phyloP scores from a whole-genome alignment of 2,888 invertebrate genomes.

The Merodon equestris region DNA sequence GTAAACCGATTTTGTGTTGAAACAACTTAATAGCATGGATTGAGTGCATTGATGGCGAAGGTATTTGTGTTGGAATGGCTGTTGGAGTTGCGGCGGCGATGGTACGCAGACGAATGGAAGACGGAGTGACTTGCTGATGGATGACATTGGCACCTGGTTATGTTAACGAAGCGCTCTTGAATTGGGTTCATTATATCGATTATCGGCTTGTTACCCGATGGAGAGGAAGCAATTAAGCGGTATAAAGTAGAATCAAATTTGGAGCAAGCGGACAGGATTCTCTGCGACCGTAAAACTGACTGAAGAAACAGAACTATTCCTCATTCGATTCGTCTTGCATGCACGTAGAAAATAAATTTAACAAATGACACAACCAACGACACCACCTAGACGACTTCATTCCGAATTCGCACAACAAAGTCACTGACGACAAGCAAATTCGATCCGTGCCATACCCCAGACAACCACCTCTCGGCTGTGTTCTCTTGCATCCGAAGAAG shows the following conservation, averaged over 20 bases:
- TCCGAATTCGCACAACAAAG: slow-evolving; percentile 50
- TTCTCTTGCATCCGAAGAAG: slow-evolving; percentile 59
- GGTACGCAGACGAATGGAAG: slow-evolving; percentile 11
- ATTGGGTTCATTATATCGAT: slow-evolving; percentile 42
- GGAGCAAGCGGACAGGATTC: no score
- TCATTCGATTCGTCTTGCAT: slow-evolving; percentile 33
- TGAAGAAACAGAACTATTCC: no score
- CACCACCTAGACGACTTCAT: slow-evolving; percentile 57
- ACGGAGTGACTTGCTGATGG: slow-evolving; percentile 44
- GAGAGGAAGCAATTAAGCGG: no score
- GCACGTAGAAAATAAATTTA: slow-evolving; percentile 52
- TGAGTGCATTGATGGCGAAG: slow-evolving; percentile 17
- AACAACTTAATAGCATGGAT: slow-evolving; percentile 62
- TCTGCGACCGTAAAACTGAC: no score
- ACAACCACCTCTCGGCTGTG: slow-evolving; percentile 33
- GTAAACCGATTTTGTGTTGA: slow-evolving; percentile 62
- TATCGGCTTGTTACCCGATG: not conserved
- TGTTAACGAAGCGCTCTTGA: slow-evolving; percentile 46
- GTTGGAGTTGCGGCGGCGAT: not conserved
- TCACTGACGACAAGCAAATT: slow-evolving; percentile 40
- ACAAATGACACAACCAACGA: slow-evolving; percentile 22
- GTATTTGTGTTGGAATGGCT: not conserved
- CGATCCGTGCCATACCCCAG: slow-evolving; percentile 26
- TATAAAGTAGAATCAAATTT: no score
- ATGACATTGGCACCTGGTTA: slow-evolving; percentile 61